phyloP scores from a whole-genome alignment of 1,140 invertebrate genomes.

The Patella vulgata region DNA sequence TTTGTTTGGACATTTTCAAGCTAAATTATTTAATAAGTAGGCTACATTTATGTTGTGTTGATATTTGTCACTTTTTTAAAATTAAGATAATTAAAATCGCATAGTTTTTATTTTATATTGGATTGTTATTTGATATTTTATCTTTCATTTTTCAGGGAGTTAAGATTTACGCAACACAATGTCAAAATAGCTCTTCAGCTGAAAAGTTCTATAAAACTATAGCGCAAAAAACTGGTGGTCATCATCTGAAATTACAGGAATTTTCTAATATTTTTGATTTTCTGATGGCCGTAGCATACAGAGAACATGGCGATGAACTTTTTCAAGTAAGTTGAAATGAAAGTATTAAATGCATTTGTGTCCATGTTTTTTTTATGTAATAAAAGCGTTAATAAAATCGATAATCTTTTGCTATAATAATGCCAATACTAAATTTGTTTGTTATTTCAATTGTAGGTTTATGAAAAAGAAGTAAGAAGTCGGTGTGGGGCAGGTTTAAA shows the following conservation, averaged over 20 bases:
- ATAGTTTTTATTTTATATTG: background rate
- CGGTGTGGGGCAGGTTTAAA: slow-evolving; percentile 11
- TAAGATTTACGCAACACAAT: slow-evolving; percentile 49
- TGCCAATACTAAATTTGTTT: background rate
- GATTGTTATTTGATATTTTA: background rate
- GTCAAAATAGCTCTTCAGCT: slow-evolving; percentile 12
- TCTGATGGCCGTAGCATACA: slow-evolving; percentile 52
- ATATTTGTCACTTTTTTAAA: background rate
- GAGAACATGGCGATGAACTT: slow-evolving; percentile 42
- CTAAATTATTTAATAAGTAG: background rate
- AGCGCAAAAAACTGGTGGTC: slow-evolving; percentile 41
- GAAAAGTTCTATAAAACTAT: slow-evolving; percentile 46
- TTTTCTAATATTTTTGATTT: slow-evolving; percentile 50
- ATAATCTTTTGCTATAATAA: background rate
- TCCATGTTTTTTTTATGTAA: background rate
- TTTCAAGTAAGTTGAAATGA: slow-evolving; percentile 26
- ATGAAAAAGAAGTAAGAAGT: slow-evolving; percentile 42
- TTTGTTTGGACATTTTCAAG: too few relatives aligned
- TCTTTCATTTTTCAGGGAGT: slow-evolving; percentile 34
- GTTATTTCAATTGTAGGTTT: slow-evolving; percentile 32
- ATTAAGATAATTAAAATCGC: background rate
- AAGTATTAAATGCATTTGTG: background rate
- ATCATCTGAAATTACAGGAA: slow-evolving; percentile 43
- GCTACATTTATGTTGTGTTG: background rate
- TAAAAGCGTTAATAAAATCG: background rate